Percentiles rank a stretch among this genome's conserved stretches.
Conservation (phyloP, 2,888 invertebrate species). For the Branchipolynoe longqiensis region DNA sequence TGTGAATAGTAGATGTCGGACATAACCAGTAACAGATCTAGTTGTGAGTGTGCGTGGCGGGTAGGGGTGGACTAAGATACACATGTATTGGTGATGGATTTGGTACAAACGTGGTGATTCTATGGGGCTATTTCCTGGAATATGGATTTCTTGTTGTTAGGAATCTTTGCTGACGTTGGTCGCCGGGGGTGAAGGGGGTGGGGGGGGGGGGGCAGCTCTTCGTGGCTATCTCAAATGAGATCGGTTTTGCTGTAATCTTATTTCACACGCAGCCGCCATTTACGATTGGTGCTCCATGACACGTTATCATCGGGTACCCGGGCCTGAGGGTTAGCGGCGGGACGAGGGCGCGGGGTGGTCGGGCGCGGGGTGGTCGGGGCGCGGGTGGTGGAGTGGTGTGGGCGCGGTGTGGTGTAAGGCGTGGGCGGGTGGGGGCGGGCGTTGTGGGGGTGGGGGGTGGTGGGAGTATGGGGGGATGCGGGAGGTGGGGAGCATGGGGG, state of each 20-base stretch:
- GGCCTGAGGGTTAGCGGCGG: background rate
- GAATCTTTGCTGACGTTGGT: too few species aligned
- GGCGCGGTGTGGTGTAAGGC: background rate
- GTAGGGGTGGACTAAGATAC: too few species aligned
- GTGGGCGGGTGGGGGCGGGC: background rate
- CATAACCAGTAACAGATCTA: too few species aligned
- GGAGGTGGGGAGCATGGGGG: background rate
- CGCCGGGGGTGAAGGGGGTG: too few species aligned
- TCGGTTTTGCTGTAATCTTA: constrained; percentile 14
- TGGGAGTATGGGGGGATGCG: background rate
- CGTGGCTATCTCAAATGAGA: constrained; percentile 35
- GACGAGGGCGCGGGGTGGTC: background rate
- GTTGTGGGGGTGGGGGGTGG: background rate
- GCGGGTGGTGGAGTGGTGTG: background rate
- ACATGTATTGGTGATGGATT: too few species aligned
- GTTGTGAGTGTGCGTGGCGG: too few species aligned
- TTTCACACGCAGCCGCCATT: constrained; percentile 39
- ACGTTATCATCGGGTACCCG: background rate
- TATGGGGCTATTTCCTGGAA: too few species aligned
- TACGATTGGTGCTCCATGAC: background rate
- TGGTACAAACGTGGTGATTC: too few species aligned
- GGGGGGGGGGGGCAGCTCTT: background rate
- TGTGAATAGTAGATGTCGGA: too few species aligned
- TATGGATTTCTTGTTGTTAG: too few species aligned
- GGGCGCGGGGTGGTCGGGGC: background rate